Conservation (phyloP, 2,113 vertebrate genomes). For the Oncorhynchus keta region DNA sequence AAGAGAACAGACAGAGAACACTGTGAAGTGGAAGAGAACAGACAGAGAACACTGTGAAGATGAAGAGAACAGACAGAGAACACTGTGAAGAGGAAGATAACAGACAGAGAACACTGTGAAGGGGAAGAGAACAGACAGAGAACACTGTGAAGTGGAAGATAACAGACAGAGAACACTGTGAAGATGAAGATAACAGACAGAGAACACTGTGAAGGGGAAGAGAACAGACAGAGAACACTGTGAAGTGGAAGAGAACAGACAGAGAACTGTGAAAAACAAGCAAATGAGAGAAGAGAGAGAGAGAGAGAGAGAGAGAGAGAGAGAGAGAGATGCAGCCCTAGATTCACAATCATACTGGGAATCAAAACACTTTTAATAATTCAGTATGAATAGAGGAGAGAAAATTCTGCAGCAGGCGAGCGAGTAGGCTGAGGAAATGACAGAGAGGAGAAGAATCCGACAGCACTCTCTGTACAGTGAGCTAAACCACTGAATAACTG, state of each 20-base stretch:
- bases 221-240: too few species aligned
- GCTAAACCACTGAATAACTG: not conserved
- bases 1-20: conserved; percentile 1
- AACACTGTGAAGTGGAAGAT: too few species aligned
- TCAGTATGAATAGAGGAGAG: conserved; percentile 72
- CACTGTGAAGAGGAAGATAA: too few species aligned
- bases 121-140: conserved; percentile 11
- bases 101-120: too few species aligned
- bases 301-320: conserved; percentile 52
- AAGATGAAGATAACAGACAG: too few species aligned
- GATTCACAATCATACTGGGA: conserved; percentile 79
- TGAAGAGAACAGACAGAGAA: too few species aligned
- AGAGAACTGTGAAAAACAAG: too few species aligned
- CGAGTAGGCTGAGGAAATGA: conserved; percentile 50
- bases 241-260: too few species aligned
- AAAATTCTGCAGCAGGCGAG: conserved; percentile 57
- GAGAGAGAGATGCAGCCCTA: conserved; percentile 70
- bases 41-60: too few species aligned
- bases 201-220: too few species aligned
- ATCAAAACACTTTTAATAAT: conserved; percentile 85
- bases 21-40: too few species aligned
- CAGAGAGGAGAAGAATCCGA: conserved; percentile 29
- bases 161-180: too few species aligned
- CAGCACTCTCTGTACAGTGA: not conserved
- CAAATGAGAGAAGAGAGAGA: not conserved